These are phyloP conservation scores for Portevinia maculata DNA, from an alignment of 2,888 invertebrate species.

Conservation along the genomic window DNA sequence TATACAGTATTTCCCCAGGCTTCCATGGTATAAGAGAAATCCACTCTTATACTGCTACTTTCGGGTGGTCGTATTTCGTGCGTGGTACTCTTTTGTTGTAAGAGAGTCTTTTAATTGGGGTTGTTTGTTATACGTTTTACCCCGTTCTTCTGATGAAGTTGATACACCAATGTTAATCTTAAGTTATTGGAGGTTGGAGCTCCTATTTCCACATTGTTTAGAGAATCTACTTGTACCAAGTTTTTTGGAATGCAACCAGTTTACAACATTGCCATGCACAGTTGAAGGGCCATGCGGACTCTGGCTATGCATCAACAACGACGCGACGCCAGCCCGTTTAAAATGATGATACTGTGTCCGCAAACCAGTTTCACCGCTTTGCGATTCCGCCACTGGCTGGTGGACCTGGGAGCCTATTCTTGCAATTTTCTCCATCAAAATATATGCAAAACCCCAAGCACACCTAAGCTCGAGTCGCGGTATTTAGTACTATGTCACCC, in stretches of 20 bases:
- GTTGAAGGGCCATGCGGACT: conserved; percentile 55
- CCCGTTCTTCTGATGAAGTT: no score
- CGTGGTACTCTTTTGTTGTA: not conserved
- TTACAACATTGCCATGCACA: conserved; percentile 57
- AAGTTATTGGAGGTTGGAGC: no score
- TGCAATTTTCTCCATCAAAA: conserved; percentile 3
- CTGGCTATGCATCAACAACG: conserved; percentile 37
- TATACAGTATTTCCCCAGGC: conserved; percentile 40
- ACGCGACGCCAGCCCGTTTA: conserved; percentile 31
- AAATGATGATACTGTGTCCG: conserved; percentile 43
- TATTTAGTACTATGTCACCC: conserved; percentile 18
- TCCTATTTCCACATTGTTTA: no score
- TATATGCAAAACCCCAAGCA: conserved; percentile 30
- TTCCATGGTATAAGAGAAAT: conserved; percentile 51
- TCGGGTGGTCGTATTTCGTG: not conserved
- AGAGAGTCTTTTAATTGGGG: conserved; percentile 8
- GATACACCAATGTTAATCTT: not conserved
- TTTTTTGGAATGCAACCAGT: conserved; percentile 69
- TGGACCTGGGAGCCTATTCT: conserved; percentile 38
- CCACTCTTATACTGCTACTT: conserved; percentile 50
- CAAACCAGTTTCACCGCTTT: conserved; percentile 65
- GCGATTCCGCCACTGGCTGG: conserved; percentile 24
- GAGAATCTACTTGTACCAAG: no score
- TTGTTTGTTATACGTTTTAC: not conserved
- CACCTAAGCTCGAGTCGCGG: conserved; percentile 10